Conservation (phyloP, 2,113 vertebrate genomes). For the Tonatia bakeri region DNA sequence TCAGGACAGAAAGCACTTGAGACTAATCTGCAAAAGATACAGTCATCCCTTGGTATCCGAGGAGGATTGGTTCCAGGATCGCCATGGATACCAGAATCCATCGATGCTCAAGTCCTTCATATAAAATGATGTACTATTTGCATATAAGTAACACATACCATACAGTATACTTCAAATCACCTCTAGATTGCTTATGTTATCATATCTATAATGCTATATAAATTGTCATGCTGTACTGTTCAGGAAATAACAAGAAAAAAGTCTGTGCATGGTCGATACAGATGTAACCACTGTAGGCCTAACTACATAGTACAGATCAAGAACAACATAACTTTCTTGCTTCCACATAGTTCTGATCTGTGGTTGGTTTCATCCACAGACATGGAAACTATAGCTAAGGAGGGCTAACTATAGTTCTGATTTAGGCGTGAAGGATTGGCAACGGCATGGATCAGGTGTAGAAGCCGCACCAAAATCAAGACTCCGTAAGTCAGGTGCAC, state of each 20-base stretch:
- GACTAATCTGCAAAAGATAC: neutral
- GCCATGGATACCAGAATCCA: neutral
- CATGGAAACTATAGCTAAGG: no score
- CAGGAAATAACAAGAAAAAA: neutral
- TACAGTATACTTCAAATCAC: neutral
- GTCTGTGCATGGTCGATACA: neutral
- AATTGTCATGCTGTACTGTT: neutral
- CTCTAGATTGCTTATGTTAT: neutral
- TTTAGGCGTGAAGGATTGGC: neutral
- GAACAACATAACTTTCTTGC: neutral
- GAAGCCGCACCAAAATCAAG: neutral
- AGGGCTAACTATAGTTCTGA: neutral
- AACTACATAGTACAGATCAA: neutral
- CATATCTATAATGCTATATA: neutral
- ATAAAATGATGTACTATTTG: neutral
- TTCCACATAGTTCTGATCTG: neutral
- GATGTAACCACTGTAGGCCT: neutral
- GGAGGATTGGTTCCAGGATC: neutral
- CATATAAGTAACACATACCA: neutral
- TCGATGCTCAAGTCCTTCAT: neutral
- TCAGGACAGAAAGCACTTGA: neutral
- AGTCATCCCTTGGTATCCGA: neutral
- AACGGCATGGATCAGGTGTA: neutral
- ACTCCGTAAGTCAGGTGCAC: neutral
- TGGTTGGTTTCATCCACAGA: neutral